These are phyloP conservation scores for Coreius guichenoti DNA, from an alignment of 2,797 vertebrate species.

Conservation along the genomic window DNA sequence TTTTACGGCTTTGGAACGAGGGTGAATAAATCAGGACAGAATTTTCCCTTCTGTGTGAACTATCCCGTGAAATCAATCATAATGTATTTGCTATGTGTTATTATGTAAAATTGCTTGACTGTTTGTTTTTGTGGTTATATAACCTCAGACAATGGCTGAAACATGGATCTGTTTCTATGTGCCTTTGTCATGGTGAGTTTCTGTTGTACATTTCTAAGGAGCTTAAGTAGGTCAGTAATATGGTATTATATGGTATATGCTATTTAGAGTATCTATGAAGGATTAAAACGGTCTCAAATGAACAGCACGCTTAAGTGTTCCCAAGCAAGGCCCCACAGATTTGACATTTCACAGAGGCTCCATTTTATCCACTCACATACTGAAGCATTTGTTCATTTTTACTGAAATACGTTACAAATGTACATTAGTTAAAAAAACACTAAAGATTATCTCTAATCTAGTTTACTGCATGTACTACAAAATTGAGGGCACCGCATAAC, in stretches of 20 bases:
- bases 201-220: background rate
- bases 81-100: background rate
- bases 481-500: conserved; percentile 15
- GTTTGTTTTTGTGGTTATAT: background rate
- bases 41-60: background rate
- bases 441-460: conserved; percentile 10
- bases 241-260: conserved; percentile 29
- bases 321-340: conserved; percentile 9
- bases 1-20: fast-evolving
- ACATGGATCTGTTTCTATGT: conserved; percentile 13
- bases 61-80: background rate
- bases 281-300: conserved; percentile 29
- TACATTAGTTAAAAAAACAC: background rate
- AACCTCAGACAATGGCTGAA: background rate
- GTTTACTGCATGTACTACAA: background rate
- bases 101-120: background rate
- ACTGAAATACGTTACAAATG: background rate
- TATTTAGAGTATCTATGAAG: conserved; percentile 30
- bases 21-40: background rate
- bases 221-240: conserved; percentile 34
- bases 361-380: background rate
- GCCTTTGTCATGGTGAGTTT: background rate
- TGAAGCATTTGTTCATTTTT: background rate
- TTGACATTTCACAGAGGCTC: conserved; percentile 21
- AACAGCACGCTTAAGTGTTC: conserved; percentile 27